A percentile compares a stretch with the other conserved stretches of the same genome.
Conservation (phyloP, 2,888 invertebrate species). For the Calameuta filiformis region DNA sequence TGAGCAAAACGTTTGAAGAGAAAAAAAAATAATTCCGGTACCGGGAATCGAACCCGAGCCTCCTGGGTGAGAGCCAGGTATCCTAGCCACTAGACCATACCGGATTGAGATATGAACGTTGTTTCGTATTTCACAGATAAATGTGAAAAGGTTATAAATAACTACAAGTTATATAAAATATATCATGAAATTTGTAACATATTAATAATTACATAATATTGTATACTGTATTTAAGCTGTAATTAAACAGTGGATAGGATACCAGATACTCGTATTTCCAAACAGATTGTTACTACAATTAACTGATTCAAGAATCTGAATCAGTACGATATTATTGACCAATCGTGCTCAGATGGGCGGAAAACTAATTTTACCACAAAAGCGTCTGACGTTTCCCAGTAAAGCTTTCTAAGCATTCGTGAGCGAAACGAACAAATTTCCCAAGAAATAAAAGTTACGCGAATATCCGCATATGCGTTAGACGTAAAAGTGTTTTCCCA, state of each 20-base stretch:
- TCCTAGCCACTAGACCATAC: conserved; percentile 73
- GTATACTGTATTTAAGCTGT: not conserved
- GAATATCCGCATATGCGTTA: not conserved
- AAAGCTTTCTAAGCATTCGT: not conserved
- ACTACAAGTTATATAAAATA: not conserved
- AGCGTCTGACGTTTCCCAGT: not conserved
- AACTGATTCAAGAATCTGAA: too few relatives aligned
- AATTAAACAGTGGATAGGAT: not conserved
- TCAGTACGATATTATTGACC: not conserved
- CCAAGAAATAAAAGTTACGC: not conserved
- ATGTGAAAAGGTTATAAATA: not conserved
- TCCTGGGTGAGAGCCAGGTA: conserved; percentile 74
- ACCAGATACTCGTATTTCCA: not conserved
- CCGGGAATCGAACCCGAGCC: conserved; percentile 72
- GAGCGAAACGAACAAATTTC: not conserved
- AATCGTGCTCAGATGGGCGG: not conserved
- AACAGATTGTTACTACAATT: not conserved
- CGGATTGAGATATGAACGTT: not conserved
- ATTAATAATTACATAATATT: not conserved
- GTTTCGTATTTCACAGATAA: not conserved
- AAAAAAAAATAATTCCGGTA: conserved; percentile 41
- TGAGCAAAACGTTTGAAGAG: not conserved
- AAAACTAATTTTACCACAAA: not conserved
- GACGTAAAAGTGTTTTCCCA: not conserved
- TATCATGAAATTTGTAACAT: not conserved